These are phyloP conservation scores for Drosophila buzzatii DNA, from an alignment of 2,888 invertebrate species.

Conservation along the genomic window DNA sequence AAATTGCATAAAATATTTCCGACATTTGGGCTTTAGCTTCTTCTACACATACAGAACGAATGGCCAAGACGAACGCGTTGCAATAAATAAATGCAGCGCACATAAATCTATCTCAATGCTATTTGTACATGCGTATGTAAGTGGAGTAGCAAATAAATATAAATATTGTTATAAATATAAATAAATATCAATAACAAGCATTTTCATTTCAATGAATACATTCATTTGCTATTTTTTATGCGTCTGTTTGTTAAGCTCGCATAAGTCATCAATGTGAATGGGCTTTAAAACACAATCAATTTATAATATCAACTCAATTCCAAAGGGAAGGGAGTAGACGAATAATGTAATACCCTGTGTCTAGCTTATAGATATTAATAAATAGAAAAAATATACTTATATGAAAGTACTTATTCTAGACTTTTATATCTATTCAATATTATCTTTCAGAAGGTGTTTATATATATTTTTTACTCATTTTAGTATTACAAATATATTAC, in stretches of 20 bases:
- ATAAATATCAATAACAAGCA: constrained; percentile 18
- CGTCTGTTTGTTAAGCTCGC: constrained; percentile 28
- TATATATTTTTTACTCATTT: too few species aligned
- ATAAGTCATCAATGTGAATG: constrained; percentile 34
- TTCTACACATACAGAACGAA: constrained; percentile 22
- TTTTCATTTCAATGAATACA: constrained; percentile 40
- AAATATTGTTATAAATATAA: constrained; percentile 28
- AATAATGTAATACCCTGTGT: not conserved
- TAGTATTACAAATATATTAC: too few species aligned
- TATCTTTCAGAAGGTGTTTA: too few species aligned
- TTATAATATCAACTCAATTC: not conserved
- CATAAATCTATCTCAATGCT: constrained; percentile 46
- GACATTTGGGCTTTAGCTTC: constrained; percentile 16
- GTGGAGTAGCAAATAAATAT: constrained; percentile 10
- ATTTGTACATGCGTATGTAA: constrained; percentile 37
- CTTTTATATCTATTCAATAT: too few species aligned
- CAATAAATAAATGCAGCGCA: constrained; percentile 61
- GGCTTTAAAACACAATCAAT: constrained; percentile 18
- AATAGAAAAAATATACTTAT: too few species aligned
- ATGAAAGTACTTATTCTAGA: too few species aligned
- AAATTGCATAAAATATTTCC: constrained; percentile 62
- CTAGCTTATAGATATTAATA: too few species aligned
- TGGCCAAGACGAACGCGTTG: constrained; percentile 30
- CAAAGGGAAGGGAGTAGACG: not conserved
- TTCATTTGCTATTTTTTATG: constrained; percentile 34